phyloP scores from a whole-genome alignment of 1,140 invertebrate species.

The Drosophila suzukii region DNA sequence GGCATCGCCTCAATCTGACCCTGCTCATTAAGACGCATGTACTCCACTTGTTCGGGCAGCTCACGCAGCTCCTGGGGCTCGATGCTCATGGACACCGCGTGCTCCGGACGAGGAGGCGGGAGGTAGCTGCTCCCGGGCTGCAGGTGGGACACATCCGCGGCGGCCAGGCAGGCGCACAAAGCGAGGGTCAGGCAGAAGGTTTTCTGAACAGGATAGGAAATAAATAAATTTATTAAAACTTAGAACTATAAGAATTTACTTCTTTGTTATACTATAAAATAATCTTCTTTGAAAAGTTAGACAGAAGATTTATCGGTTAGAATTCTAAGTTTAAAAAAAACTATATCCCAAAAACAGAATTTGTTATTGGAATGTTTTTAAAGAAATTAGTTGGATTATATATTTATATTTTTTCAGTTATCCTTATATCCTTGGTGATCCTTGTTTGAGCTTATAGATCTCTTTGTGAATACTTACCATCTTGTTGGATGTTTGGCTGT shows the following conservation, averaged over 20 bases:
- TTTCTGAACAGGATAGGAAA: slow-evolving; percentile 33
- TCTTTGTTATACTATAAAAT: too few relatives aligned
- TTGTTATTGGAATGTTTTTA: too few relatives aligned
- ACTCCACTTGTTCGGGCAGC: slow-evolving; percentile 76
- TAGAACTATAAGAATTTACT: too few relatives aligned
- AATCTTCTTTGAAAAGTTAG: too few relatives aligned
- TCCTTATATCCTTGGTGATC: neutral
- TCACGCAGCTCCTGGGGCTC: slow-evolving; percentile 75
- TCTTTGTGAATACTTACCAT: slow-evolving; percentile 53
- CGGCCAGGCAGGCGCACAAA: slow-evolving; percentile 61
- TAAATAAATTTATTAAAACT: neutral
- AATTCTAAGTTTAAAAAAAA: too few relatives aligned
- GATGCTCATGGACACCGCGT: slow-evolving; percentile 67
- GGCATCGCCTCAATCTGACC: slow-evolving; percentile 60
- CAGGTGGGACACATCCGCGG: slow-evolving; percentile 78
- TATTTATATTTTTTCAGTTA: neutral
- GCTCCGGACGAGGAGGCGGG: slow-evolving; percentile 62
- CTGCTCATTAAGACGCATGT: slow-evolving; percentile 49
- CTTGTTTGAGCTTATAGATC: neutral
- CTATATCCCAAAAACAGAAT: too few relatives aligned
- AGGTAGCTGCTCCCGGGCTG: slow-evolving; percentile 55
- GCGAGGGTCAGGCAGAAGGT: slow-evolving; percentile 44
- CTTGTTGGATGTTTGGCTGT: slow-evolving; percentile 51
- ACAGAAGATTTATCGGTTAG: too few relatives aligned
- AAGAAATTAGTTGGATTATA: too few relatives aligned